phyloP scores from a whole-genome alignment of 2,797 vertebrate species.

The Podargus strigoides region DNA sequence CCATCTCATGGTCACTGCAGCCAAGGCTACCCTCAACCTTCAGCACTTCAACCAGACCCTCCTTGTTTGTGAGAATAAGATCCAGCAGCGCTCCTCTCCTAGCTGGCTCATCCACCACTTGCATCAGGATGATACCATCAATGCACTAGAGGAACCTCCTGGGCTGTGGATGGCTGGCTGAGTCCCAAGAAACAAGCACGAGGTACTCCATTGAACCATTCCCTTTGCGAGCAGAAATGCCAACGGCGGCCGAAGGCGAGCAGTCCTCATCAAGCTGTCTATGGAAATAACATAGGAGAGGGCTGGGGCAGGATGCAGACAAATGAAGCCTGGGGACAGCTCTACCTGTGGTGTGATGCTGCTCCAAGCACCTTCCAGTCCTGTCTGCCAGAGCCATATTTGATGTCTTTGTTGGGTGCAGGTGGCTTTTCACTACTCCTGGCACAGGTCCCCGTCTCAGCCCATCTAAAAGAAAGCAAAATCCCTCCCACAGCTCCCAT shows the following conservation, averaged over 20 bases:
- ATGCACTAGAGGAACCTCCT: too few species aligned
- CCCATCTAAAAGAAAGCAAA: neutral
- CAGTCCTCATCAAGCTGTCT: neutral
- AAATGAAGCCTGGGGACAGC: neutral
- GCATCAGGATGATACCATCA: too few species aligned
- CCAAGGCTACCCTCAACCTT: too few species aligned
- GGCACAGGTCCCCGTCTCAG: neutral
- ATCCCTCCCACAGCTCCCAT: neutral
- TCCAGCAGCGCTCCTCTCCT: too few species aligned
- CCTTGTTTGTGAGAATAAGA: too few species aligned
- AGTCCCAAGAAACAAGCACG: neutral
- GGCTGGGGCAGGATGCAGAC: neutral
- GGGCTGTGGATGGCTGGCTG: too few species aligned
- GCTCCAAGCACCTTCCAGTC: neutral
- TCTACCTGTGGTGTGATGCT: neutral
- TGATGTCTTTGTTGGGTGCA: accelerated
- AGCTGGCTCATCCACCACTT: too few species aligned
- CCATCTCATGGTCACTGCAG: too few species aligned
- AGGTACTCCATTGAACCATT: accelerated
- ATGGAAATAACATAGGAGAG: neutral
- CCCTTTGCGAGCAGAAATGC: neutral
- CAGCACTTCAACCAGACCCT: too few species aligned
- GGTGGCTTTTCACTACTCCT: neutral
- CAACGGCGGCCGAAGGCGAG: neutral
- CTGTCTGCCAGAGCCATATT: neutral